Evolutionary conservation across 2,113 vertebrate genomes (phyloP), one percentile per base, ranked within the genome.

Genomic region (Microcebus lehilahytsara): DNA sequence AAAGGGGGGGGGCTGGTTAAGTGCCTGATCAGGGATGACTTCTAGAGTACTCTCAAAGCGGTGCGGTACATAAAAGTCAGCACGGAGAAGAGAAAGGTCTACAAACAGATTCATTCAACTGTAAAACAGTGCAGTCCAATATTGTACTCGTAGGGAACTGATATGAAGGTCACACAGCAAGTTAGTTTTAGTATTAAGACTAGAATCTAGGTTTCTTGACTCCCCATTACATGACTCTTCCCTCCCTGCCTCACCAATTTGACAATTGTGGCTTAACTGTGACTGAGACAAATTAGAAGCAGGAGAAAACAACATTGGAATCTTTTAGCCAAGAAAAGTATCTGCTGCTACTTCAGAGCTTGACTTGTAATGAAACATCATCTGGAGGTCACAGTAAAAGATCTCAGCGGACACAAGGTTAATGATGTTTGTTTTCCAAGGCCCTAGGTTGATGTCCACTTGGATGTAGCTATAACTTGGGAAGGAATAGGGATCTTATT

Each of bases 241-340:
- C 60, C 37, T 89, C 27, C 4, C 34, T 85, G 46, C 30, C 74
- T 90, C 32, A 34, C 66, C 78, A 93, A 30, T 95, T 96, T 93
- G 81, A 80, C 71, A 89, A 85, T 32, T 93, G 37, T 92, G 40
- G 46, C 79, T 89, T 92, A 92, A 80, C 66, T 92, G 42, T 91
- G 32, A 84, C 89, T 78, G 84, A 92, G 60, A 56, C 51, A 95
- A 91, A 81, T 86, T 91, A 66, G 71, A 91, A 32, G 34, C 42
- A 85, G 86, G 81, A 97, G 89, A 95, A 72, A 91, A 84, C 60
- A 96, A 40, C 42, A 88, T 1, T 32, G 22, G 60, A 11, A 34
- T 72, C n/a, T 95, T 97, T 89, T 14, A 97, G 81, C 42, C 83
- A 95, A 92, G 83, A 91, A 93, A 94, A 62, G n/a, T 79, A 30